These are phyloP conservation scores for Tetraodon nigroviridis DNA, from an alignment of 2,113 vertebrate species.

Conservation along the genomic window DNA sequence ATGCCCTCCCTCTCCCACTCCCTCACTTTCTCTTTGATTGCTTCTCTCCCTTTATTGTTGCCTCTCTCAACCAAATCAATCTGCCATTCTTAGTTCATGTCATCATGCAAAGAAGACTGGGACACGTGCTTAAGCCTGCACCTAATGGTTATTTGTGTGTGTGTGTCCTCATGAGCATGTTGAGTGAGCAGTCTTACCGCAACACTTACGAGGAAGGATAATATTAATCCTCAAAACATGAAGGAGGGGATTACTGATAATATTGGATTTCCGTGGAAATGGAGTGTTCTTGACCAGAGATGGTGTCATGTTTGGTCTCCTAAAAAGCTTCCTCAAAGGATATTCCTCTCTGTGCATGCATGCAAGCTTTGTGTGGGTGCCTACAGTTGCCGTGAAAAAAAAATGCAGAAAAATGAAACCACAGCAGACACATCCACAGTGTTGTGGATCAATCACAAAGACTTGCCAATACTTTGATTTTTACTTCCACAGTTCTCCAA, in stretches of 20 bases:
- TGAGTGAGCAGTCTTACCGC: slow-evolving; percentile 37
- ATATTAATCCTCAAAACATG: slow-evolving; percentile 64
- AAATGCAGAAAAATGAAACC: slow-evolving; percentile 5
- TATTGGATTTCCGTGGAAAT: slow-evolving; percentile 30
- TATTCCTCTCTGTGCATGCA: neutral
- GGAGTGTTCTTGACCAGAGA: slow-evolving; percentile 31
- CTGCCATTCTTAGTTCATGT: slow-evolving; percentile 48
- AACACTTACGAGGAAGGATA: slow-evolving; percentile 57
- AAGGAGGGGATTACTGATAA: slow-evolving; percentile 61
- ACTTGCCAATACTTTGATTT: slow-evolving; percentile 44
- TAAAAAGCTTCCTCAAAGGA: slow-evolving; percentile 21
- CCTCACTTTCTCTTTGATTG: neutral
- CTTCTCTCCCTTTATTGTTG: neutral
- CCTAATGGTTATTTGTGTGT: slow-evolving; percentile 14
- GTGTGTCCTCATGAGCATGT: slow-evolving; percentile 14
- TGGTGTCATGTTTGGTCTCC: slow-evolving; percentile 33
- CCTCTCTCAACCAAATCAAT: slow-evolving; percentile 50
- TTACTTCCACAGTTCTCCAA: slow-evolving; percentile 45
- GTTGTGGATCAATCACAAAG: neutral
- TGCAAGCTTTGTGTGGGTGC: slow-evolving; percentile 13
- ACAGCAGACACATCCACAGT: no score
- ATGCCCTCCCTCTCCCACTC: neutral
- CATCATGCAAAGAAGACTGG: slow-evolving; percentile 28
- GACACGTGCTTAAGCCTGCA: slow-evolving; percentile 24
- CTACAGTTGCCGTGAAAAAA: slow-evolving; percentile 25